Conservation (phyloP, 2,888 invertebrate species). For the Tetropium fuscum region DNA sequence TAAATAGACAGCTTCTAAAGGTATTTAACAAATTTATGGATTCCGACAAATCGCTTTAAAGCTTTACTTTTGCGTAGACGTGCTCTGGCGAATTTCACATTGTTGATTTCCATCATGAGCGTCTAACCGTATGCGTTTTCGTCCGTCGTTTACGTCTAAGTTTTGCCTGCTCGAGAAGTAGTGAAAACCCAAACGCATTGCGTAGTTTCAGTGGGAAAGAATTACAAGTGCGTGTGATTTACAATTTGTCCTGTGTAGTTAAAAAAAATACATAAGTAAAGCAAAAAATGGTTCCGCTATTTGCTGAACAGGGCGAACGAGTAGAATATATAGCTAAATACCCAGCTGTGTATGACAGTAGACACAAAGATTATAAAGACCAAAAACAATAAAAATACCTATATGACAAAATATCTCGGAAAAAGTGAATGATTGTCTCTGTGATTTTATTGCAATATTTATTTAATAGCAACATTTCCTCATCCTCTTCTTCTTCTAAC, state of each 20-base stretch:
- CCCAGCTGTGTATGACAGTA: no score
- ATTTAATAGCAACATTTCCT: constrained; percentile 1
- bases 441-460: constrained; percentile 1
- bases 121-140: constrained; percentile 1
- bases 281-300: background rate
- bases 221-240: background rate
- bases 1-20: no score
- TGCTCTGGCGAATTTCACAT: no score
- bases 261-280: background rate
- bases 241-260: background rate
- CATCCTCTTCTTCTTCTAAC: constrained; percentile 4
- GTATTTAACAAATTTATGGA: no score
- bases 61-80: no score
- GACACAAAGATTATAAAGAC: no score
- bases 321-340: no score
- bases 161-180: constrained; percentile 1
- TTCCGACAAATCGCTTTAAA: no score
- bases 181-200: constrained; percentile 1
- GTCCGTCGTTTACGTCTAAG: constrained; percentile 1
- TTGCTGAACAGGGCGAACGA: no score
- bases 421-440: constrained; percentile 3
- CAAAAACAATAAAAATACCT: no score
- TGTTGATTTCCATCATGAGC: no score
- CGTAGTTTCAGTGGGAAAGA: background rate
- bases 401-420: no score